phyloP scores from a whole-genome alignment of 2,888 invertebrate genomes.

The Pseudococcus longispinus region DNA sequence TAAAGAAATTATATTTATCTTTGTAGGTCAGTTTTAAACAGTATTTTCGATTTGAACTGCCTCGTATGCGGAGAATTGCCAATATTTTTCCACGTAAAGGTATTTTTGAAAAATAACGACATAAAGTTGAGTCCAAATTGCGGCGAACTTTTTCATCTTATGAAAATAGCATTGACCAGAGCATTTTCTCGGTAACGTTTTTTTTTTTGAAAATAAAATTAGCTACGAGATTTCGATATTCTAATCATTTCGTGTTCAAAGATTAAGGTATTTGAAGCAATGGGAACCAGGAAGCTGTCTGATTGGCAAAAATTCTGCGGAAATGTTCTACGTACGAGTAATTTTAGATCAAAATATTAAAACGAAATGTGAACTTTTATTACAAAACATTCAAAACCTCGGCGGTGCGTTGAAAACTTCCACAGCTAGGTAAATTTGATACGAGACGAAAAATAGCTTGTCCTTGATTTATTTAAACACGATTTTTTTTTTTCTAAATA shows the following conservation, averaged over 20 bases:
- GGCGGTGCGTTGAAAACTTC: conserved; percentile 3
- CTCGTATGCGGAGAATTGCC: not conserved
- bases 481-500: not conserved
- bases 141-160: conserved; percentile 26
- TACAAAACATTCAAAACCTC: conserved; percentile 21
- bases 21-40: conserved; percentile 45
- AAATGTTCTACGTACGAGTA: conserved; percentile 22
- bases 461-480: not conserved
- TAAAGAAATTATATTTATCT: not conserved
- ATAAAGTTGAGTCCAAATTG: conserved; percentile 29
- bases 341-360: conserved; percentile 38
- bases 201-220: not conserved
- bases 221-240: no score
- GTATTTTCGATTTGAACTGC: not conserved
- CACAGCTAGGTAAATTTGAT: not conserved
- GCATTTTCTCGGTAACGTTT: conserved; percentile 2
- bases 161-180: conserved; percentile 35
- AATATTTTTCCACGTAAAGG: not conserved
- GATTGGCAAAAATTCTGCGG: not conserved
- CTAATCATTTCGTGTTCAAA: not conserved
- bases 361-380: not conserved
- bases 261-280: conserved; percentile 10
- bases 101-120: conserved; percentile 14
- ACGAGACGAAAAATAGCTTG: not conserved
- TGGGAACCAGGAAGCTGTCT: conserved; percentile 29